These are phyloP conservation scores for Corythornis vintsioides DNA, from an alignment of 2,113 vertebrate species.

Conservation along the genomic window DNA sequence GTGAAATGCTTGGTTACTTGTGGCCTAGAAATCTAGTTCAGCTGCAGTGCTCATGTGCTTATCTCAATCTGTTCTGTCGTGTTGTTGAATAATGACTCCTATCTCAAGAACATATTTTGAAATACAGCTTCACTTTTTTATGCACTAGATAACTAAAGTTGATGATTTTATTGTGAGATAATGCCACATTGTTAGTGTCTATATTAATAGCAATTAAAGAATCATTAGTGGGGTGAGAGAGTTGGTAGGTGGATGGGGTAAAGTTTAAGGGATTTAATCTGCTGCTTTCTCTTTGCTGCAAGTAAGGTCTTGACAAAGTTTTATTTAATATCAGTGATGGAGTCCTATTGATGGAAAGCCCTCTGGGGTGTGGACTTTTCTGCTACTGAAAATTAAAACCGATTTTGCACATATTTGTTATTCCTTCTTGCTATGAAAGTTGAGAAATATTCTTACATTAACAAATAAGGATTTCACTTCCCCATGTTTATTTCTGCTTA, in stretches of 20 bases:
- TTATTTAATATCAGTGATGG: background rate
- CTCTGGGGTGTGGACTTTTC: background rate
- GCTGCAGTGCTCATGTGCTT: background rate
- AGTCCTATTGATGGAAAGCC: background rate
- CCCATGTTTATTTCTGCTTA: background rate
- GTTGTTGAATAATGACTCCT: background rate
- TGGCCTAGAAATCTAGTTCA: background rate
- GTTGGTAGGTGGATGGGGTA: background rate
- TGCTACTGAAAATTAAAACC: background rate
- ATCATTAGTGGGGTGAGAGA: background rate
- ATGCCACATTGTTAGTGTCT: background rate
- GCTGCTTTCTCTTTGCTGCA: background rate
- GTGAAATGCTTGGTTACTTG: background rate
- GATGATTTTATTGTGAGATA: background rate
- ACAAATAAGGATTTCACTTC: background rate
- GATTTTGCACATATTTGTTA: too few relatives aligned
- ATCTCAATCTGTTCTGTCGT: background rate
- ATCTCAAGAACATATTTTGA: background rate
- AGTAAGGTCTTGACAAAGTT: background rate
- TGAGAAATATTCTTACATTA: background rate
- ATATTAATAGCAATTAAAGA: background rate
- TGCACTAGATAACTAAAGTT: background rate
- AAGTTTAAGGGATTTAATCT: background rate
- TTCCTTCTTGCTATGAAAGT: background rate
- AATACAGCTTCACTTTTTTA: constrained; percentile 27